phyloP scores from a whole-genome alignment of 2,113 vertebrate species.

The Pygoscelis adeliae region DNA sequence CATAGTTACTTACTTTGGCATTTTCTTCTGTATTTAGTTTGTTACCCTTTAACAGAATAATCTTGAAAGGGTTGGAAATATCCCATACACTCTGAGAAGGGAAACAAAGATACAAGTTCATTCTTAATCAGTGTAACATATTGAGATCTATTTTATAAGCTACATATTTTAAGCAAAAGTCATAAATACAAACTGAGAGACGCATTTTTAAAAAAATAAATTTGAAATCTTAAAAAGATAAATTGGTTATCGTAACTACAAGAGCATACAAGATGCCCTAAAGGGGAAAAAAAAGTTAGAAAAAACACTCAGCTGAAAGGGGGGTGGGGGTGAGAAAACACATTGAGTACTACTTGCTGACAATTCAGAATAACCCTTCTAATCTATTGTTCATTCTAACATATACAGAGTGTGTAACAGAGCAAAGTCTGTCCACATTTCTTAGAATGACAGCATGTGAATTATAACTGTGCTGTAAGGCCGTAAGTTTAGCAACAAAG shows the following conservation, averaged over 20 bases:
- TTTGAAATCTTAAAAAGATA: background rate
- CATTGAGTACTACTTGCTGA: background rate
- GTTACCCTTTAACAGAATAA: constrained; percentile 88
- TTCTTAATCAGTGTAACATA: background rate
- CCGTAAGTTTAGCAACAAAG: background rate
- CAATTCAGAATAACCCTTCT: background rate
- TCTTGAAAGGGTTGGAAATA: constrained; percentile 84
- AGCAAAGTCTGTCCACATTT: background rate
- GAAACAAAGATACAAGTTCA: background rate
- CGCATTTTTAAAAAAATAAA: background rate
- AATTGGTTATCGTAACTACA: background rate
- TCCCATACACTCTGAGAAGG: constrained; percentile 87
- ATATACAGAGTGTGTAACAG: background rate
- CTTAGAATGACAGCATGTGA: background rate
- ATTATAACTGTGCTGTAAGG: background rate
- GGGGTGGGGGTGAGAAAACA: background rate
- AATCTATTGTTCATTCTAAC: background rate
- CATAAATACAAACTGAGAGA: background rate
- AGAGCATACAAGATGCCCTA: background rate
- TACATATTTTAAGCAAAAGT: background rate
- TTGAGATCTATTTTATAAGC: background rate
- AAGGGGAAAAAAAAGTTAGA: background rate
- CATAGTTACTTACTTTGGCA: constrained; percentile 84
- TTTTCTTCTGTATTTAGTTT: constrained; percentile 96
- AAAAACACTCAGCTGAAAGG: background rate